A percentile compares a stretch with the other conserved stretches of the same genome.
Evolutionary conservation across 1,140 invertebrate genomes (phyloP).

Genomic region (Agrilus planipennis): DNA sequence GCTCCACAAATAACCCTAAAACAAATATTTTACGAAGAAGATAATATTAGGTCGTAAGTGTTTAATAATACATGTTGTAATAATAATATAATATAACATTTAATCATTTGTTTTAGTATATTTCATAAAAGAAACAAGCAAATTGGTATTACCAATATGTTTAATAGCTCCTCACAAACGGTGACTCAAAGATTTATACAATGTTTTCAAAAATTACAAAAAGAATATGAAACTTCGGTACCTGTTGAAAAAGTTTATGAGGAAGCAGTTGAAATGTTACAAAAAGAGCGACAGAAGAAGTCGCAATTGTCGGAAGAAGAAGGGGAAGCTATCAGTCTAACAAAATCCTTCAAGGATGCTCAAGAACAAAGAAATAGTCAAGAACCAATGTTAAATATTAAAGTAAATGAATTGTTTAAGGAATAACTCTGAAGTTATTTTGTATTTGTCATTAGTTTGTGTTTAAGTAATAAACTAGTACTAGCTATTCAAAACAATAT

Average conservation of each 20-base stretch:
- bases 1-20: constrained; percentile 43
- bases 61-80: background rate
- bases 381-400: constrained; percentile 4
- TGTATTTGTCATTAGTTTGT: too few species aligned
- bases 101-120: constrained; percentile 41
- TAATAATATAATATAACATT: too few species aligned
- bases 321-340: constrained; percentile 17
- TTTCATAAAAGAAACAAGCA: constrained; percentile 45
- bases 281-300: constrained; percentile 24
- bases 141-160: constrained; percentile 38
- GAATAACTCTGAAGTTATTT: too few species aligned
- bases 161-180: constrained; percentile 35
- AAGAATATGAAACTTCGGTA: constrained; percentile 33
- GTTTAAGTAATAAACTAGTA: too few species aligned
- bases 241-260: constrained; percentile 38
- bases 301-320: constrained; percentile 11
- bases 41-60: constrained; percentile 70
- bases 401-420: too few species aligned
- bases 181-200: constrained; percentile 47
- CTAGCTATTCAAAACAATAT: too few species aligned
- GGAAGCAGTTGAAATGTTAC: constrained; percentile 34
- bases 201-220: constrained; percentile 41
- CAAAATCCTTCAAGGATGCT: constrained; percentile 26
- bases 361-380: constrained; percentile 13
- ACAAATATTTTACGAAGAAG: constrained; percentile 77